Base-by-base conservation (phyloP, 2,888 invertebrate species). In the Platycheirus albimanus region DNA sequence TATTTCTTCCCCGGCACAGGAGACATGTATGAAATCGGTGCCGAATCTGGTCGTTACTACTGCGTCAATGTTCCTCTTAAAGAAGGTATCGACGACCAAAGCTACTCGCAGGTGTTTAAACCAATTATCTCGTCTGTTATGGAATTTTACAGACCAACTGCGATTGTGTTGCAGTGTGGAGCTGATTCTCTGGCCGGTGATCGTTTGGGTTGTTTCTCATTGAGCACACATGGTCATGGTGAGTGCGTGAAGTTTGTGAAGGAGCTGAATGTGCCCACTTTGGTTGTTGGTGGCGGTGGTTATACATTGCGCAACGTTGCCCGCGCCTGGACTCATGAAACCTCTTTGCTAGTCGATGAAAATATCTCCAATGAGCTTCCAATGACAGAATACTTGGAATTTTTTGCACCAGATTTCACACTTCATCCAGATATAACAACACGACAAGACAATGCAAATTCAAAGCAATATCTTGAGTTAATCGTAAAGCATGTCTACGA, bases 301-400 rank as follows among this genome's bases (percentile, higher is more conserved):
- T 99, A 99, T 90, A 99, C 99, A 0, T 92, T 99, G 20, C 93
- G 98, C 28, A 99, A 99, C 90, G 99, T 99, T 0, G 99, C 99
- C 0, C 93, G 99, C 3, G 99, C 99, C 90, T 99, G 99, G 99
- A 98, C 99, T 0, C 98, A 98, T 87, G 99, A 99, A 91, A 99
- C 99, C 0, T 97, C 99, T 0, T 91, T 99, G 0, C 91, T 99
- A 1, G 94, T 99, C 0, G 98, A 98, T 88, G 97, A 98, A 88
- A 95, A 94, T 78, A 97, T 99, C 72, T 96, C 96, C 56, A 97
- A 98, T 89, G 99, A 99, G 88, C 92, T 99, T 41, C 99, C 99
- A 0, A 96, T 96, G 89, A 98, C 96, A 0, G 98, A 99, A 89
- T 99, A 99, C 89, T 93, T 98, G 71, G 98, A 99, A 90, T 99